Conservation (phyloP, 2,888 invertebrate species). For the Cepaea hortensis region DNA sequence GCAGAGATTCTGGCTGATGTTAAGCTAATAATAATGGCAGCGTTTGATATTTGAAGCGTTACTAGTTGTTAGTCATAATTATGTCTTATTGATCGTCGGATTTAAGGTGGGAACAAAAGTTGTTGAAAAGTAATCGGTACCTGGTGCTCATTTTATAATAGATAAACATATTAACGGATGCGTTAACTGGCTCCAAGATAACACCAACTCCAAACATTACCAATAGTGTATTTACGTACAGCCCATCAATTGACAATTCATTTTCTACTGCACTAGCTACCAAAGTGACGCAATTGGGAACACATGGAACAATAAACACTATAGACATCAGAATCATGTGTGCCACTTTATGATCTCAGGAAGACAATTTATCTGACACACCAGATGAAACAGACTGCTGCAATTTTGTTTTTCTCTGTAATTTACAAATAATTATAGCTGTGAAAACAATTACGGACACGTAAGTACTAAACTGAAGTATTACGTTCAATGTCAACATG, state of each 20-base stretch:
- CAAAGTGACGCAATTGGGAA: not conserved
- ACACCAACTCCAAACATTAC: not conserved
- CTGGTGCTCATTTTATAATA: conserved; percentile 6
- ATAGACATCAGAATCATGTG: conserved; percentile 6
- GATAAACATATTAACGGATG: conserved; percentile 9
- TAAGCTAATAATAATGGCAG: too few relatives aligned
- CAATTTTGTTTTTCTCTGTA: not conserved
- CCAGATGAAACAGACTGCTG: not conserved
- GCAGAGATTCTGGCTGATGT: too few relatives aligned
- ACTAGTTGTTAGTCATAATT: too few relatives aligned
- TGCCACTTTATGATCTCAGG: not conserved
- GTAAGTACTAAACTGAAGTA: not conserved
- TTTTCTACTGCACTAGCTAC: not conserved
- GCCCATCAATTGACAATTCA: not conserved
- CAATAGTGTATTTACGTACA: not conserved
- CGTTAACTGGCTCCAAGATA: not conserved
- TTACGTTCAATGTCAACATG: not conserved
- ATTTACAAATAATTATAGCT: not conserved
- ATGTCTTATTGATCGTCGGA: too few relatives aligned
- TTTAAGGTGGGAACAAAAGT: too few relatives aligned
- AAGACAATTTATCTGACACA: not conserved
- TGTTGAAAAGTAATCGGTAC: not conserved
- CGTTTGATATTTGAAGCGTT: too few relatives aligned
- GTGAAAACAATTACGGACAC: not conserved
- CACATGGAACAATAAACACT: not conserved